These are phyloP conservation scores for Nyctibius bracteatus DNA, from an alignment of 2,113 vertebrate genomes.

Conservation along the genomic window DNA sequence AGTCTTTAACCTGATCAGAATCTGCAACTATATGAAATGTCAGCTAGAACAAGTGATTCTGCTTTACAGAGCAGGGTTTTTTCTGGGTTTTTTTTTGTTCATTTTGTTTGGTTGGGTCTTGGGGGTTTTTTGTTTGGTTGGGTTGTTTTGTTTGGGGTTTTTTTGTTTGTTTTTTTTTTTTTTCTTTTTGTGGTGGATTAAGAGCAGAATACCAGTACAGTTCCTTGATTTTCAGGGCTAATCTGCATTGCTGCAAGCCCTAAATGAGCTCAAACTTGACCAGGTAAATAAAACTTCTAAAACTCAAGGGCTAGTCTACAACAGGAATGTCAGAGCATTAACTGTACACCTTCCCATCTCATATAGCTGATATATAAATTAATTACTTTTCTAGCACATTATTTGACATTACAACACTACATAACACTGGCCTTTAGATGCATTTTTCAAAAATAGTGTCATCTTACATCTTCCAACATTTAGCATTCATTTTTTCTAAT, in stretches of 20 bases:
- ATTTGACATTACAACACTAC: not conserved
- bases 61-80: not conserved
- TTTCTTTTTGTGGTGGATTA: not conserved
- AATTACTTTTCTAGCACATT: not conserved
- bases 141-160: not conserved
- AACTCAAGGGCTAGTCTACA: not conserved
- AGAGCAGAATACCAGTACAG: not conserved
- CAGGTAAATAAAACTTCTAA: not conserved
- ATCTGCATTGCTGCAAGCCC: not conserved
- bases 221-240: not conserved
- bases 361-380: not conserved
- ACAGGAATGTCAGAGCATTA: not conserved
- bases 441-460: not conserved
- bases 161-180: no score
- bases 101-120: not conserved
- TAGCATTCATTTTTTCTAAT: not conserved
- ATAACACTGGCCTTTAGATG: not conserved
- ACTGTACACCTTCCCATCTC: not conserved
- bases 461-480: rapidly evolving
- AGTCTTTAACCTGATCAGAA: not conserved
- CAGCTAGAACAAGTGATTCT: not conserved
- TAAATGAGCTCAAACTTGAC: not conserved
- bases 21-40: not conserved
- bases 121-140: not conserved
- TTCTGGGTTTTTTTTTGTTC: no score